phyloP scores from a whole-genome alignment of 2,888 invertebrate genomes.

The Limnephilus lunatus region DNA sequence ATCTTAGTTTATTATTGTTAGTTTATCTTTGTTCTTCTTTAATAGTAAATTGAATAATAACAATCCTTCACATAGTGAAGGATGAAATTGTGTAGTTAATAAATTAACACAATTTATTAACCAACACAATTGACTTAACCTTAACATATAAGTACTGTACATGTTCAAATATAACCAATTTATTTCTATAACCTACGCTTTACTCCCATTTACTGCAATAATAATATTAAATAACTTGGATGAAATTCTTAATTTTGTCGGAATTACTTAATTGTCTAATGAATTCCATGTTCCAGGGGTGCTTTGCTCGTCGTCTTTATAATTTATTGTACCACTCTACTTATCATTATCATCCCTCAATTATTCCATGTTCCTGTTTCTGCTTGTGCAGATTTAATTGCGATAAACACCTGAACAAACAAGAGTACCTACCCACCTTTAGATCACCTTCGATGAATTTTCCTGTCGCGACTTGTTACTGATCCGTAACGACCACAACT shows the following conservation, averaged over 20 bases:
- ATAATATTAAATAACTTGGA: not conserved
- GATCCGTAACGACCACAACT: not conserved
- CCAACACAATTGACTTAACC: not conserved
- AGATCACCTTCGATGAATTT: not conserved
- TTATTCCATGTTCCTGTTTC: not conserved
- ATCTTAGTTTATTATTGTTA: too few relatives aligned
- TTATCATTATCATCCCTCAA: not conserved
- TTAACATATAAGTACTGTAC: not conserved
- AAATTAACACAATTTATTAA: too few relatives aligned
- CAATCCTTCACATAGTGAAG: not conserved
- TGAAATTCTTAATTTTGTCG: too few relatives aligned
- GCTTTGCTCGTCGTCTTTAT: not conserved
- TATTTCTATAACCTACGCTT: not conserved
- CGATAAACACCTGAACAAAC: not conserved
- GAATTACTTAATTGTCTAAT: too few relatives aligned
- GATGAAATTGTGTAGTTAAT: too few relatives aligned
- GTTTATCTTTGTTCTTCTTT: not conserved
- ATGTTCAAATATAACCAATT: not conserved
- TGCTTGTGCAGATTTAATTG: too few relatives aligned
- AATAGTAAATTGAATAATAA: not conserved
- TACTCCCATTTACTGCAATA: not conserved
- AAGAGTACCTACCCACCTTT: not conserved
- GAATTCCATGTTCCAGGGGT: not conserved
- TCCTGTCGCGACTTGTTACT: not conserved
- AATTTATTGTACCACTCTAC: not conserved